phyloP scores from a whole-genome alignment of 2,888 invertebrate species.

The Allophyes oxyacanthae region DNA sequence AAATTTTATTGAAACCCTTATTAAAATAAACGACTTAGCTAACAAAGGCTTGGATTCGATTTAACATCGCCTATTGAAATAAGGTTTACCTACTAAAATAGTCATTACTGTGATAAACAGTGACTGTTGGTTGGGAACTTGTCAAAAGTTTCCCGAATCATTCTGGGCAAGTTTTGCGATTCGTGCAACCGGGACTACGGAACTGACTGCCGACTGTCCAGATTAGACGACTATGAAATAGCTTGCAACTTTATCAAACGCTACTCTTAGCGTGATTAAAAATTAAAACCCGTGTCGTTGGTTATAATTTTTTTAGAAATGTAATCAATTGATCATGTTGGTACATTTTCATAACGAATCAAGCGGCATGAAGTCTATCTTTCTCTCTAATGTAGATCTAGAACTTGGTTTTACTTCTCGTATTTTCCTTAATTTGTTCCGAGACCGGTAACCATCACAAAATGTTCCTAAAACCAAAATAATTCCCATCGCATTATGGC shows the following conservation, averaged over 20 bases:
- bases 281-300: too few relatives aligned
- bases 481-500: slow-evolving; percentile 39
- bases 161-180: slow-evolving; percentile 62
- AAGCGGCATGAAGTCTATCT: too few relatives aligned
- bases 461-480: slow-evolving; percentile 35
- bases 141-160: slow-evolving; percentile 75
- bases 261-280: not conserved
- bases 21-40: too few relatives aligned
- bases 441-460: slow-evolving; percentile 23
- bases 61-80: not conserved
- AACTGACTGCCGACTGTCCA: slow-evolving; percentile 35
- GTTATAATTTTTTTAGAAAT: too few relatives aligned
- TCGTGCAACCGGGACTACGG: slow-evolving; percentile 35
- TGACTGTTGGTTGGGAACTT: slow-evolving; percentile 67
- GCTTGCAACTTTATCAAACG: slow-evolving; percentile 13
- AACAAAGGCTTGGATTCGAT: too few relatives aligned
- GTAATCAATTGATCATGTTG: too few relatives aligned
- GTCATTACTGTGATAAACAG: slow-evolving; percentile 71
- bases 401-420: too few relatives aligned
- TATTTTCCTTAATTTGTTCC: too few relatives aligned
- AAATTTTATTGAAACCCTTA: too few relatives aligned
- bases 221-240: slow-evolving; percentile 36
- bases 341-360: too few relatives aligned
- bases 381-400: too few relatives aligned
- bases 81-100: slow-evolving; percentile 57